Percentiles rank a stretch among this genome's conserved stretches.
phyloP scores from a whole-genome alignment of 1,140 invertebrate genomes.

The Drosophila ambigua region DNA sequence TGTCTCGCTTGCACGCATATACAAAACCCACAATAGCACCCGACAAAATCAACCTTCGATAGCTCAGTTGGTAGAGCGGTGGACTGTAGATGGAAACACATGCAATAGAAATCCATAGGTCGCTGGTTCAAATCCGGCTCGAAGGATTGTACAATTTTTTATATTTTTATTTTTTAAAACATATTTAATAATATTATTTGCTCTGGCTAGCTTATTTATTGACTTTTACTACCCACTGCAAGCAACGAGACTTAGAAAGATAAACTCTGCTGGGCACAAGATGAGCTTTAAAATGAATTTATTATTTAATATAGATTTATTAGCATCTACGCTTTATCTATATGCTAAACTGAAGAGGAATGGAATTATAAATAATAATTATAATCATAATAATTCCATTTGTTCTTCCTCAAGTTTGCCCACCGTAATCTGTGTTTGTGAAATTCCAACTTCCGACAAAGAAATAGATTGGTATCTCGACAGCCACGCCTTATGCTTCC shows the following conservation, averaged over 20 bases:
- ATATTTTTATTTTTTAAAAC: no score
- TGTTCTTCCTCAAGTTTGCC: background rate
- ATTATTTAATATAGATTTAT: no score
- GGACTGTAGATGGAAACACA: slow-evolving; percentile 88
- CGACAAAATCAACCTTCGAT: slow-evolving; percentile 86
- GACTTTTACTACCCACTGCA: no score
- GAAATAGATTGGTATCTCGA: slow-evolving; percentile 54
- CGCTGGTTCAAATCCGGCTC: slow-evolving; percentile 90
- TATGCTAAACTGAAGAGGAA: no score
- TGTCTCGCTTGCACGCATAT: slow-evolving; percentile 2
- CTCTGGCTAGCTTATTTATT: no score
- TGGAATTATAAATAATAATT: background rate
- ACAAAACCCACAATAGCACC: slow-evolving; percentile 5
- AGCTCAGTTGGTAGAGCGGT: slow-evolving; percentile 95
- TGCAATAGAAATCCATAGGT: slow-evolving; percentile 86
- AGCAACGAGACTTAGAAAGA: no score
- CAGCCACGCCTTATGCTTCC: slow-evolving; percentile 13
- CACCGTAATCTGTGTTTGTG: no score
- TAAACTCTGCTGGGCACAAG: no score
- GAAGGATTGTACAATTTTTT: slow-evolving; percentile 84
- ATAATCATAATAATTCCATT: slow-evolving; percentile 28
- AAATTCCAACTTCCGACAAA: slow-evolving; percentile 14
- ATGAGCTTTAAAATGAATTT: no score
- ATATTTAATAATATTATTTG: no score
- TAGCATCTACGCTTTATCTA: no score